Base-by-base conservation (phyloP, 1,140 invertebrate species). In the Nylanderia fulva region DNA sequence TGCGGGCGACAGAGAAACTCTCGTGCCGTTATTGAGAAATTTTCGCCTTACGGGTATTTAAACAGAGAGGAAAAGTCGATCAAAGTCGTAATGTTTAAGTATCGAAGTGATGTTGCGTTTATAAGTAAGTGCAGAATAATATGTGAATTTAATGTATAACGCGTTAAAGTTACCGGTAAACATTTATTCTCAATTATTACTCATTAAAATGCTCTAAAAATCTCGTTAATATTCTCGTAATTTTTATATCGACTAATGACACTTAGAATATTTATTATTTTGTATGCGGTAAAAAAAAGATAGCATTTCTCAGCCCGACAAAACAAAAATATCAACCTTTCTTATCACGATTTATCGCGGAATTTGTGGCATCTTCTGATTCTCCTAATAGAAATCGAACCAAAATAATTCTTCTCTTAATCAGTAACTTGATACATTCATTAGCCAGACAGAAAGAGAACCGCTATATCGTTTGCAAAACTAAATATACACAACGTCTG, bases 401-500 rank as follows among this genome's bases (percentile, higher is more conserved):
- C 27, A 56, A 45, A 71, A 15, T 58, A 48, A 60, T 58, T 33
- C 2, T 33, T 56, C 69, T 42, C 33, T 36, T 60, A 52, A 69
- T 68, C 63, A 7, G 77, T 42, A 80, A 80, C 24, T 24, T 18
- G 36, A 82, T 56, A 80, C 56, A 4, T 42, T 33, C 42, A 68
- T 21, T 68, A 2, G 42, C 21, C 72, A 63, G 64, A n/a, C n/a
- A n/a, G n/a, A n/a, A n/a, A n/a, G n/a, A n/a, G n/a, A 63, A 15
- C 45, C 39, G 45, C 74, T 74, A 60, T 79, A 39, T 64, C 74
- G 42, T 27, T 9, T 24, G 33, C 7, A 21, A 42, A n/a, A 45
- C 66, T 87, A 88, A 79, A 88, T 84, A 88, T 87, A 86, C 24
- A 1, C 24, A 1, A 52, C 21, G 7, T 72, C 52, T 33, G 58